Evolutionary conservation across 2,797 vertebrate genomes (phyloP).

Genomic region (Eulemur albifrons): DNA sequence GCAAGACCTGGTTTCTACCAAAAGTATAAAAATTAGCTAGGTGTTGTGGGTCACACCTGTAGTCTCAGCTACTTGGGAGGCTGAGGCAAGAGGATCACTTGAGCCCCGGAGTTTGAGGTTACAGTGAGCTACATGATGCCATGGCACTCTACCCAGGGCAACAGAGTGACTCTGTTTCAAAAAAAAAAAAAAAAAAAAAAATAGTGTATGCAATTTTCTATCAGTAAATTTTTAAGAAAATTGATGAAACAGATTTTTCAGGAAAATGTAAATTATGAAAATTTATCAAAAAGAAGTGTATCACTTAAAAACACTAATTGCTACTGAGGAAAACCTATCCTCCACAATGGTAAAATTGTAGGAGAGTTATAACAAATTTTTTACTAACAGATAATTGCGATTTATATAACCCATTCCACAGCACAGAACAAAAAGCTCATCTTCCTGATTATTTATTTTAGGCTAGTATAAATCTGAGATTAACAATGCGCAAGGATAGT

Average conservation of each 20-base stretch:
- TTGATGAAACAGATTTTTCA: background rate
- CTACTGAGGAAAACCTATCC: background rate
- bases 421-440: background rate
- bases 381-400: background rate
- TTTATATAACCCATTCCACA: background rate
- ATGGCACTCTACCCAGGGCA: too few species aligned
- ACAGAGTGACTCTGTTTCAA: background rate
- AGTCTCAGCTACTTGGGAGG: too few species aligned
- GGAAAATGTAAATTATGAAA: background rate
- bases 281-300: background rate
- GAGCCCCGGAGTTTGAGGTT: too few species aligned
- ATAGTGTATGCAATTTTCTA: background rate
- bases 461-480: background rate
- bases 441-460: conserved; percentile 36
- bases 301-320: background rate
- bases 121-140: too few species aligned
- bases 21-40: too few species aligned
- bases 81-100: too few species aligned
- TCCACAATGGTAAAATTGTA: background rate
- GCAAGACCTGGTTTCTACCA: too few species aligned
- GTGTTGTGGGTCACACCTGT: too few species aligned
- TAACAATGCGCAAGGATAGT: background rate
- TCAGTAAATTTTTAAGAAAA: background rate
- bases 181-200: background rate
- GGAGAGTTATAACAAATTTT: background rate